Conservation (phyloP, 2,888 invertebrate species). For the Lamellibrachia satsuma region DNA sequence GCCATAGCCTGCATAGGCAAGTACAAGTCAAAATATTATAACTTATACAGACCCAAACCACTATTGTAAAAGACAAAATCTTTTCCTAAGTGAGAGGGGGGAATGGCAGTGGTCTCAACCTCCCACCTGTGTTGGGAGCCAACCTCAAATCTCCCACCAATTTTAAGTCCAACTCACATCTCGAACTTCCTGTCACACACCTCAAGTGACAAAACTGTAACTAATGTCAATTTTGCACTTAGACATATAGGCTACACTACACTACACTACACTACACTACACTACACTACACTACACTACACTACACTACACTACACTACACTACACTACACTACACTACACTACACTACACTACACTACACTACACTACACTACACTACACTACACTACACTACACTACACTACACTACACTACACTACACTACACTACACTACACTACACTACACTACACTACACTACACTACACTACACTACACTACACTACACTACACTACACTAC, state of each 20-base stretch:
- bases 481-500: background rate
- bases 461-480: conserved; percentile 9
- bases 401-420: conserved; percentile 34
- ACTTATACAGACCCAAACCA: no score
- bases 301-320: conserved; percentile 30
- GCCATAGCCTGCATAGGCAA: no score
- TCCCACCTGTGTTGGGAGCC: no score
- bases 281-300: conserved; percentile 30
- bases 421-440: conserved; percentile 25
- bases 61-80: no score
- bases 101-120: no score
- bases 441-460: conserved; percentile 14
- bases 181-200: background rate
- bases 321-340: conserved; percentile 17
- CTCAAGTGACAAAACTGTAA: no score
- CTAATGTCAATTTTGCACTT: background rate
- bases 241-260: background rate
- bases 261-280: background rate
- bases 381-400: background rate
- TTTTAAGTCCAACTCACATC: background rate
- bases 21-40: no score
- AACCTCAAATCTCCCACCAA: background rate
- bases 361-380: background rate
- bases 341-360: conserved; percentile 17
- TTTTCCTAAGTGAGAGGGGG: no score